Conservation (phyloP, 2,888 invertebrate species). For the Clanis bilineata region DNA sequence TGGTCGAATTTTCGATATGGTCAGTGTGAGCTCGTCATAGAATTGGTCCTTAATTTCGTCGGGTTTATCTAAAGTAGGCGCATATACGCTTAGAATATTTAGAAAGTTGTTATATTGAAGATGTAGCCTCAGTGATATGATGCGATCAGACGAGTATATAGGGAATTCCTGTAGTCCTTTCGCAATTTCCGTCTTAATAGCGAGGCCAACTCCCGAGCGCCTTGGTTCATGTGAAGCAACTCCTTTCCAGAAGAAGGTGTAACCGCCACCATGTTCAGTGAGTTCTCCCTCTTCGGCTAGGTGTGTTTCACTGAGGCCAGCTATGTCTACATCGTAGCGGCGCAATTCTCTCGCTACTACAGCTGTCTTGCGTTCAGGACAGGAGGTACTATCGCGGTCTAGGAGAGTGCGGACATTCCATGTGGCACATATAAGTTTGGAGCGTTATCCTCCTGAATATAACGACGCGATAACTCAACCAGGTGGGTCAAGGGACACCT, state of each 20-base stretch:
- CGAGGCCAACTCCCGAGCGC: slow-evolving; percentile 28
- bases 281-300: slow-evolving; percentile 32
- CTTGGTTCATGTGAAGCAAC: slow-evolving; percentile 18
- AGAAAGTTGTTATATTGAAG: slow-evolving; percentile 28
- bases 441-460: too few species aligned
- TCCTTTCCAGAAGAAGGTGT: slow-evolving; percentile 32
- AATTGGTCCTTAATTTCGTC: too few species aligned
- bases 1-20: neutral
- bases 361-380: too few species aligned
- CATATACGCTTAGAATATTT: slow-evolving; percentile 16
- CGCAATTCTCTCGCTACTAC: too few species aligned
- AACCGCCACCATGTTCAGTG: slow-evolving; percentile 23
- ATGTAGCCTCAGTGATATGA: slow-evolving; percentile 22
- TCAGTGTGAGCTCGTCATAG: too few species aligned
- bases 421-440: too few species aligned
- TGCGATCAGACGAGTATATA: too few species aligned
- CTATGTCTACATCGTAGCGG: too few species aligned
- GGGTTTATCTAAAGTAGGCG: too few species aligned
- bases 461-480: slow-evolving; percentile 3
- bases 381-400: too few species aligned
- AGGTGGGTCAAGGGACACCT: neutral
- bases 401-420: too few species aligned
- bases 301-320: slow-evolving; percentile 35
- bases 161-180: too few species aligned
- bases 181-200: slow-evolving; percentile 15